Percentiles rank a stretch among this genome's conserved stretches.
Conservation (phyloP, 2,797 vertebrate species). For the Poecilia gillii region DNA sequence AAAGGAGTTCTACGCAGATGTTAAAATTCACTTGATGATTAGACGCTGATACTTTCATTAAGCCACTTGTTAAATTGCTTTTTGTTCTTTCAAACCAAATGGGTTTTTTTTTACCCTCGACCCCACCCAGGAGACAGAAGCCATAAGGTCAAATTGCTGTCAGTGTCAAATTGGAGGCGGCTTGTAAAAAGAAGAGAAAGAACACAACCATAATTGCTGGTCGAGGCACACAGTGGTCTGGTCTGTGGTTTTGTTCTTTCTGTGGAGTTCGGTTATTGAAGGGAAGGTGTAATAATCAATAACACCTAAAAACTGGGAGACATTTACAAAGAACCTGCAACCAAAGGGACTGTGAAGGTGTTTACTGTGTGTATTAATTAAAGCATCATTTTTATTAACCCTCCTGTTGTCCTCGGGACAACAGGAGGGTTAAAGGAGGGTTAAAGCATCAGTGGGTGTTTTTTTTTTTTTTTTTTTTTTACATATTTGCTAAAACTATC, state of each 20-base stretch:
- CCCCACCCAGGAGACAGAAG: constrained; percentile 47
- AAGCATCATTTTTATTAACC: too few species aligned
- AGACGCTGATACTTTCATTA: constrained; percentile 56
- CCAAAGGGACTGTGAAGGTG: background rate
- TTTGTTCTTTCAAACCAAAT: constrained; percentile 50
- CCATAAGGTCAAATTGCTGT: constrained; percentile 57
- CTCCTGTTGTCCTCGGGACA: too few species aligned
- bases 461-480: too few species aligned
- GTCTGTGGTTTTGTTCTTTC: constrained; percentile 64
- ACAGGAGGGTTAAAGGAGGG: too few species aligned
- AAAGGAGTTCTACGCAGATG: constrained; percentile 19
- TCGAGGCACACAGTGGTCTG: constrained; percentile 67
- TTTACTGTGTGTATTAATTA: background rate
- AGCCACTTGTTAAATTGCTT: constrained; percentile 57
- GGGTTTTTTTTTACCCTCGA: constrained; percentile 21
- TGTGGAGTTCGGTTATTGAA: constrained; percentile 31
- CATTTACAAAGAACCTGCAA: background rate
- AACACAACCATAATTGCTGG: constrained; percentile 77
- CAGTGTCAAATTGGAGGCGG: constrained; percentile 75
- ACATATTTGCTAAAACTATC: too few species aligned
- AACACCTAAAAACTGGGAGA: constrained; percentile 6
- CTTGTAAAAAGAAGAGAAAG: constrained; percentile 68
- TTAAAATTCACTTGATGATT: constrained; percentile 41
- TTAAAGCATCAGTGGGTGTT: too few species aligned
- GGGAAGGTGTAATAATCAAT: constrained; percentile 15